These are phyloP conservation scores for Coleophora flavipennella DNA, from an alignment of 2,888 invertebrate species.

Conservation along the genomic window DNA sequence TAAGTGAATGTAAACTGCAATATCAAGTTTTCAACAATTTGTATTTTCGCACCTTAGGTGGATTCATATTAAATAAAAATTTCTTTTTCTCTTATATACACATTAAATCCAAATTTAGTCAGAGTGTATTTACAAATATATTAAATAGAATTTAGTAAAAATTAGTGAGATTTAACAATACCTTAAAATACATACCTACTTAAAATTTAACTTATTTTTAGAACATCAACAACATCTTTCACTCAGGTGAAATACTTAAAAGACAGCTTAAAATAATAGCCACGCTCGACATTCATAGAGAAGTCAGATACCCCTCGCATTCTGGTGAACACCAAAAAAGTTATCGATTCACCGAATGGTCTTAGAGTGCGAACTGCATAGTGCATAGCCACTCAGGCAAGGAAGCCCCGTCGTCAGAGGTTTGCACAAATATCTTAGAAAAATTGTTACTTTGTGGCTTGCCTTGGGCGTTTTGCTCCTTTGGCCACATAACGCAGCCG, in stretches of 20 bases:
- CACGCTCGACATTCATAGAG: constrained; percentile 52
- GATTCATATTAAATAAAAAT: constrained; percentile 67
- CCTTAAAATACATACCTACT: constrained; percentile 40
- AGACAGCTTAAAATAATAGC: constrained; percentile 47
- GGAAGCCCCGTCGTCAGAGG: no score
- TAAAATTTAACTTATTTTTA: constrained; percentile 52
- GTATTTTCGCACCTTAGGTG: constrained; percentile 71
- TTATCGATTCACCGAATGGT: constrained; percentile 25
- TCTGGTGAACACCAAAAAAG: constrained; percentile 44
- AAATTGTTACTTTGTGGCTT: no score
- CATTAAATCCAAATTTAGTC: constrained; percentile 71
- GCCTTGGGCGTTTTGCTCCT: no score
- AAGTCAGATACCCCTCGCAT: constrained; percentile 41
- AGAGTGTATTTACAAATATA: constrained; percentile 74
- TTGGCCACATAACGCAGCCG: no score
- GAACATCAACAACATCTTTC: constrained; percentile 71
- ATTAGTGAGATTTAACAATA: constrained; percentile 73
- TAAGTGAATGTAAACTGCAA: constrained; percentile 31
- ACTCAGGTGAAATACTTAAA: constrained; percentile 56
- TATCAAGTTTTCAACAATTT: constrained; percentile 65
- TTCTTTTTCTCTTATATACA: constrained; percentile 68
- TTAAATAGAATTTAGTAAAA: constrained; percentile 73
- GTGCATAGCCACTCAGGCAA: no score
- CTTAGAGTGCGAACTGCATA: constrained; percentile 34
- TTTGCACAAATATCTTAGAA: no score